Percentiles rank a stretch among this genome's conserved stretches.
Conservation (phyloP, 2,888 invertebrate genomes). For the Tetrapedia diversipes region DNA sequence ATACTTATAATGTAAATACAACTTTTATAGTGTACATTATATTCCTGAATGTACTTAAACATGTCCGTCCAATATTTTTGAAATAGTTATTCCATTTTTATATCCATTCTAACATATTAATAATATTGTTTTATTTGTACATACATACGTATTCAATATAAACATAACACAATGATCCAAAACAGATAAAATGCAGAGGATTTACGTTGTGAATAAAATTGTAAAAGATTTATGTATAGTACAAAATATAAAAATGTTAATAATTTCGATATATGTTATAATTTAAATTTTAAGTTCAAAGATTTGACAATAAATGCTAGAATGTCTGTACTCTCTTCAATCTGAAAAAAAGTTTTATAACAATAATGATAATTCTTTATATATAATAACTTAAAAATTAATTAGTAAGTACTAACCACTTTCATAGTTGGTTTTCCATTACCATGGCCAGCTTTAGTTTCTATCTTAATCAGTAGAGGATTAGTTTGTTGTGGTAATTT, state of each 20-base stretch:
- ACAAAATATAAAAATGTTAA: slow-evolving; percentile 36
- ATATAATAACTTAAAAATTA: slow-evolving; percentile 9
- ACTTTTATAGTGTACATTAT: slow-evolving; percentile 15
- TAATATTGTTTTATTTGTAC: background rate
- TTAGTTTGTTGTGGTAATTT: slow-evolving; percentile 87
- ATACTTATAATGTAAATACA: slow-evolving; percentile 26
- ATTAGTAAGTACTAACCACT: slow-evolving; percentile 85
- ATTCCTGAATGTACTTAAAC: slow-evolving; percentile 29
- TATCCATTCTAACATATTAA: background rate
- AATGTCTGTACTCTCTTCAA: slow-evolving; percentile 96
- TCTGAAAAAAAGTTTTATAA: slow-evolving; percentile 85
- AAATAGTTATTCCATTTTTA: background rate
- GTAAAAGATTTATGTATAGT: slow-evolving; percentile 26
- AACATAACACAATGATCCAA: background rate
- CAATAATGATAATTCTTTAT: background rate
- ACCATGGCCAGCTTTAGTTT: slow-evolving; percentile 98
- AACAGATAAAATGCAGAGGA: background rate
- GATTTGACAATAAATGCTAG: slow-evolving; percentile 92
- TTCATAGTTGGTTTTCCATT: slow-evolving; percentile 98
- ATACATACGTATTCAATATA: background rate
- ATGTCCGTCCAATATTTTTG: slow-evolving; percentile 2
- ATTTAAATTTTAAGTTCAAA: slow-evolving; percentile 86
- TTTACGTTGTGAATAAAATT: background rate
- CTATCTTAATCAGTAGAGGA: slow-evolving; percentile 94
- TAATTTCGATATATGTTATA: slow-evolving; percentile 53